Conservation (phyloP, 2,797 vertebrate genomes). For the Alcedo atthis region DNA sequence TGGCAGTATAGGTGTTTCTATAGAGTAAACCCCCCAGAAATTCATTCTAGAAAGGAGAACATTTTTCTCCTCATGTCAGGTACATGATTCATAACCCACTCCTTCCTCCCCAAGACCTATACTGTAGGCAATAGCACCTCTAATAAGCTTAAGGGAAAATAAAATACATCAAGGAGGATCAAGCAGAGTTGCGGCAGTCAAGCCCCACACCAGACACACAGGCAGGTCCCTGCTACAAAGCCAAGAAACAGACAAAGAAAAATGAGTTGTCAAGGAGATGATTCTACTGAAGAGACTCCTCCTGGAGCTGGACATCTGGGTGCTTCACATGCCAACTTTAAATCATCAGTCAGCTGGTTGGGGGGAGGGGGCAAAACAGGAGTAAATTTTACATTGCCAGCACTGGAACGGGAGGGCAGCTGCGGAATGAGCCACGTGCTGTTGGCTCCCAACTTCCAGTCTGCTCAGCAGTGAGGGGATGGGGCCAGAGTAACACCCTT, state of each 20-base stretch:
- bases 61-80: not conserved
- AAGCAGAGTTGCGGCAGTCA: slow-evolving; percentile 56
- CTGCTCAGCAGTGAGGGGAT: not conserved
- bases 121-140: not conserved
- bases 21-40: not conserved
- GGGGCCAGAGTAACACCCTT: not conserved
- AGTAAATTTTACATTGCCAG: not conserved
- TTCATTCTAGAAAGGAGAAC: not conserved
- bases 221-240: slow-evolving; percentile 51
- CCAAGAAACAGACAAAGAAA: slow-evolving; percentile 72
- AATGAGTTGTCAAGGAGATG: slow-evolving; percentile 68
- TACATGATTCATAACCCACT: not conserved
- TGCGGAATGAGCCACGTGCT: not conserved
- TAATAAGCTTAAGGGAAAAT: slow-evolving; percentile 43
- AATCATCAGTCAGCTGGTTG: not conserved
- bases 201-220: not conserved
- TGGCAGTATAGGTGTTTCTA: not conserved
- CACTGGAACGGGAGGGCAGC: not conserved
- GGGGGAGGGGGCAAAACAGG: not conserved
- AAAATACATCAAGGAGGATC: slow-evolving; percentile 43
- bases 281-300: slow-evolving; percentile 68
- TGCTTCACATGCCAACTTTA: slow-evolving; percentile 54
- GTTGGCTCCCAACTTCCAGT: not conserved
- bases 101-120: not conserved
- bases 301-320: slow-evolving; percentile 66